Base-by-base conservation (phyloP, 2,797 vertebrate species). In the Crax fasciolata region DNA sequence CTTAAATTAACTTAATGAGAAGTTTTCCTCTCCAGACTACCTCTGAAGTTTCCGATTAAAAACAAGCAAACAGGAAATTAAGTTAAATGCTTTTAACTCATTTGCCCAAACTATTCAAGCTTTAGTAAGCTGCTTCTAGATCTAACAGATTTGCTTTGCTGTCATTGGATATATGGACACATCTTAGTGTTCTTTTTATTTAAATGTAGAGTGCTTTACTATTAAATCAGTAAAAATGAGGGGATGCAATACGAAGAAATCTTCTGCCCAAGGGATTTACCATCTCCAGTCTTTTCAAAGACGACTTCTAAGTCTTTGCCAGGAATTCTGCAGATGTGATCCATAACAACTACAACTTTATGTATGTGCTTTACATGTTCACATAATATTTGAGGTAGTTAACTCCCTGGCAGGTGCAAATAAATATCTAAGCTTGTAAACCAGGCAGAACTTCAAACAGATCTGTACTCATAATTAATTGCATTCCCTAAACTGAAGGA, bases 361-460 rank as follows among this genome's bases (percentile, higher is more conserved):
- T 39, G 35, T 46, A 80, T 58, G 43, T 81, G 38, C 38, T 89
- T 93, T 91, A 94, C 85, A 81, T 66, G 73, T 91, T 93, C 82
- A 62, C 18, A 30, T 86, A 81, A 48, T 75, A 90, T 75, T 84
- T 90, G 76, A 94, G 58, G 43, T 73, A 68, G 65, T 57, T 94
- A 87, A 84, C 76, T 90, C 70, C 73, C 76, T 73, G 79, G 91
- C 87, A 96, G 84, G 91, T 93, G 80, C 76, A 94, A 95, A 95
- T 91, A 96, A 93, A 73, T 91, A 95, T 80, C 93, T 92, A 91
- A 91, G 35, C 27, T 88, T 86, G 73, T 94, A 96, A 94, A 88
- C 55, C 83, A 90, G 73, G 43, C 65, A 88, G 70, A 93, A 94
- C 80, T 94, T 97, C 89, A 94, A 94, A 94, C 55, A 72, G 25